Base-by-base conservation (phyloP, 2,888 invertebrate genomes). In the Trichogramma dendrolimi region DNA sequence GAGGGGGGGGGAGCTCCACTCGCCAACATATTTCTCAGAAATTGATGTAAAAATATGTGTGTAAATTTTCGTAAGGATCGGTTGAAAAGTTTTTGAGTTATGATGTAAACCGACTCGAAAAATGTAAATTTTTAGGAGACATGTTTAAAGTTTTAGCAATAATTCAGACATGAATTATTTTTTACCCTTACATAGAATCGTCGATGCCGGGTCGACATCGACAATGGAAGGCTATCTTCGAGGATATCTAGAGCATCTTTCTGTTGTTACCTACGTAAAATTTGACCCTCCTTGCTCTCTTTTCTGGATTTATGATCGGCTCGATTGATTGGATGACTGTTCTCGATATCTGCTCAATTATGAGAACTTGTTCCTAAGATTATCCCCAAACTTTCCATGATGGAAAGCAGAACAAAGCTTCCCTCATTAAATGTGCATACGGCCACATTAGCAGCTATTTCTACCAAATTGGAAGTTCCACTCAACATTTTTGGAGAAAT, bases 161-260 rank as follows among this genome's bases (percentile, higher is more conserved):
- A n/a, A n/a, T n/a, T n/a, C n/a, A n/a, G n/a, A n/a, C n/a, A n/a
- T n/a, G n/a, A n/a, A n/a, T n/a, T n/a, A n/a, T 49, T 49, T 57
- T 27, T 57, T 48, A 49, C 41, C 48, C 57, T 42, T 50, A 57
- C 49, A 57, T 8, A 41, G 48, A 47, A 57, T 49, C 57, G 44
- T 56, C 48, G 8, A 56, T 56, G 10, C 56, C 56, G 42, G 56
- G 40, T 10, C 56, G 38, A 41, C 48, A n/a, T n/a, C n/a, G n/a
- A 48, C 5, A 47, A 40, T 56, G 27, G 5, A 40, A 10, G 67
- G 70, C 62, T 71, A 58, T 61, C 66, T 63, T 68, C 64, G 10
- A 64, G 42, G 47, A 63, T 46, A 58, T 68, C 66, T 52, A 65
- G 54, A 64, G 67, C 66, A 67, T 67, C 67, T 65, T 65, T 67